phyloP scores from a whole-genome alignment of 2,888 invertebrate genomes.

The Pedicia rivosa region DNA sequence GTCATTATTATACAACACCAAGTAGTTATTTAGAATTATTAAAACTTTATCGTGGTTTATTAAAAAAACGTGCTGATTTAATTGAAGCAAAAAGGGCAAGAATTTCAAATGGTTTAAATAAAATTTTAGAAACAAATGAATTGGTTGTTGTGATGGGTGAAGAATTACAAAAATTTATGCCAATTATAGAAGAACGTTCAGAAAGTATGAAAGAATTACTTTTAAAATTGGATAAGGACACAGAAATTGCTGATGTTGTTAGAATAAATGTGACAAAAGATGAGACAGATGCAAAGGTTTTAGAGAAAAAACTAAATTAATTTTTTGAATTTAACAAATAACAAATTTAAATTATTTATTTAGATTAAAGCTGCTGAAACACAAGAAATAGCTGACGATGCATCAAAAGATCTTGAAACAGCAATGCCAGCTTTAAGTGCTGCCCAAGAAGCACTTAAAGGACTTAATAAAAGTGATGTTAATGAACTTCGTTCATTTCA shows the following conservation, averaged over 20 bases:
- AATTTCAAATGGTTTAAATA: conserved; percentile 55
- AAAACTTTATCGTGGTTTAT: conserved; percentile 55
- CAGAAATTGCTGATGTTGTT: conserved; percentile 65
- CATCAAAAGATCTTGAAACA: conserved; percentile 71
- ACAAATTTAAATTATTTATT: conserved; percentile 3
- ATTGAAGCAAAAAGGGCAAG: conserved; percentile 44
- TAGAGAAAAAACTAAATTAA: conserved; percentile 2
- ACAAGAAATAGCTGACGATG: conserved; percentile 69
- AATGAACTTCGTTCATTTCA: conserved; percentile 79
- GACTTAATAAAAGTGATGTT: conserved; percentile 78
- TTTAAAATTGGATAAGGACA: conserved; percentile 59
- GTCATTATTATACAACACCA: conserved; percentile 81
- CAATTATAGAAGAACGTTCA: conserved; percentile 60
- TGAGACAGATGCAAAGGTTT: conserved; percentile 65
- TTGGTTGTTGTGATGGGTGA: conserved; percentile 69
- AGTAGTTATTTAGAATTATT: conserved; percentile 79
- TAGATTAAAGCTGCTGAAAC: conserved; percentile 73
- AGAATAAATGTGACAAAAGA: conserved; percentile 64
- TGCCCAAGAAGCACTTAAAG: conserved; percentile 67
- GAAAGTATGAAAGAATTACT: conserved; percentile 60
- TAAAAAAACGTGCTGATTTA: conserved; percentile 55
- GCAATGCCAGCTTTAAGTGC: conserved; percentile 77
- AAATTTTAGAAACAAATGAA: conserved; percentile 27
- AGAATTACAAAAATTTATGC: conserved; percentile 65
- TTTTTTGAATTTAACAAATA: neutral